Base-by-base conservation (phyloP, 2,888 invertebrate species). In the Alsophila aescularia region DNA sequence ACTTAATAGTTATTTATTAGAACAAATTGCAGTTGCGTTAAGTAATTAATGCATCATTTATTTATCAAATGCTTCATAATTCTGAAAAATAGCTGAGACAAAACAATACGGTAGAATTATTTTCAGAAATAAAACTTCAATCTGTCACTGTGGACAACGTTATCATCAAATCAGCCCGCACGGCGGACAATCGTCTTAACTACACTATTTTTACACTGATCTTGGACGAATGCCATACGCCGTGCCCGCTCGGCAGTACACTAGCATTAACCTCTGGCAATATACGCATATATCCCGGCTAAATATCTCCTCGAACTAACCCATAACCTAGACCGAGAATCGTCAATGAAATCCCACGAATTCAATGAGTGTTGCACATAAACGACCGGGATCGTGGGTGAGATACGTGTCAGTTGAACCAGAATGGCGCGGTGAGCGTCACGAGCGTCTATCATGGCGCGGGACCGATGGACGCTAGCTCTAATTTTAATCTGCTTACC, bases 191-290 rank as follows among this genome's bases (percentile, higher is more conserved):
- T 88, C 85, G 85, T 83, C 82, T 85, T 81, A 81, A 80, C 81
- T 76, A 77, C 74, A 83, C 90, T 90, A 90, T 90, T 91, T 90
- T 88, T 90, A 90, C 74, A 69, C 72, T 69, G 77, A 76, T 81
- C 79, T 90, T 90, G 90, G 90, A 87, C 71, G 73, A 56, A 61
- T 84, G 90, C 91, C 90, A 90, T 81, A 77, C 76, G 74, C 69
- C 92, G 93, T 73, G 94, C 93, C 58, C 85, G 93, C 51, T 87
- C 92, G 83, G 88, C 94, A 79, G 94, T 94, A 78, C 77, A 94
- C 69, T 93, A 93, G 67, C 93, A 94, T 78, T 94, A 94, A 86
- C 92, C 93, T 73, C 90, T 93, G 76, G 93, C 72, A 74, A 76
- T 79, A 83, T 79, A 79, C 83, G 79, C 77, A 78, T 82, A 81